These are phyloP conservation scores for Microcebus murinus DNA, from an alignment of 2,113 vertebrate species.

Conservation along the genomic window DNA sequence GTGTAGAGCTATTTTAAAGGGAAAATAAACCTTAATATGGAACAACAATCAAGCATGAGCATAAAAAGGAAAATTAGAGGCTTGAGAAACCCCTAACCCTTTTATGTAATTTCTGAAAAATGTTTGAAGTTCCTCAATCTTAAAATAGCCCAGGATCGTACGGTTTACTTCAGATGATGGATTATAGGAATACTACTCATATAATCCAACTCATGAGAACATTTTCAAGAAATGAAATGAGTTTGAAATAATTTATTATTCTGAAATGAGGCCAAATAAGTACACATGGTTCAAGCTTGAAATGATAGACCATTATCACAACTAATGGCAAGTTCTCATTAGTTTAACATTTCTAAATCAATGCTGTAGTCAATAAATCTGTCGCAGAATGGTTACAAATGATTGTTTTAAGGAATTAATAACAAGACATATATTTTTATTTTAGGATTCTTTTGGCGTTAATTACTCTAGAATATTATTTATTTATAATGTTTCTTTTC, in stretches of 20 bases:
- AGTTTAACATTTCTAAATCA: slow-evolving; percentile 67
- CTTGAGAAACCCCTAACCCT: slow-evolving; percentile 22
- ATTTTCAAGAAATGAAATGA: slow-evolving; percentile 71
- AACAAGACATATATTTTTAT: slow-evolving; percentile 64
- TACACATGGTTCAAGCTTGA: slow-evolving; percentile 55
- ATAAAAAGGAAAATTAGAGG: slow-evolving; percentile 56
- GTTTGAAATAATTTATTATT: slow-evolving; percentile 71
- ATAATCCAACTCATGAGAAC: slow-evolving; percentile 51
- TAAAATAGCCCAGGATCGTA: slow-evolving; percentile 64
- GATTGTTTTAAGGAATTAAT: slow-evolving; percentile 66
- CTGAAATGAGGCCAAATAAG: slow-evolving; percentile 72
- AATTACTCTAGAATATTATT: slow-evolving; percentile 59
- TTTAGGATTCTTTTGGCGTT: slow-evolving; percentile 67
- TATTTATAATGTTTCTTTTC: slow-evolving; percentile 57
- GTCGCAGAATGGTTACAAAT: slow-evolving; percentile 50
- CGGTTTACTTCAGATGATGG: slow-evolving; percentile 57
- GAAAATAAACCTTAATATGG: slow-evolving; percentile 62
- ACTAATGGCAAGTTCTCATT: slow-evolving; percentile 62
- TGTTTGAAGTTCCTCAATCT: slow-evolving; percentile 60
- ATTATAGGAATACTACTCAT: slow-evolving; percentile 30
- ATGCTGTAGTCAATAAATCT: slow-evolving; percentile 66
- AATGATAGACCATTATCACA: slow-evolving; percentile 63
- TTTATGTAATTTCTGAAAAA: slow-evolving; percentile 52
- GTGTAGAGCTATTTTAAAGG: slow-evolving; percentile 62
- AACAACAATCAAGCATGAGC: slow-evolving; percentile 52